Base-by-base conservation (phyloP, 2,797 vertebrate genomes). In the Schizothorax lantsangensis region DNA sequence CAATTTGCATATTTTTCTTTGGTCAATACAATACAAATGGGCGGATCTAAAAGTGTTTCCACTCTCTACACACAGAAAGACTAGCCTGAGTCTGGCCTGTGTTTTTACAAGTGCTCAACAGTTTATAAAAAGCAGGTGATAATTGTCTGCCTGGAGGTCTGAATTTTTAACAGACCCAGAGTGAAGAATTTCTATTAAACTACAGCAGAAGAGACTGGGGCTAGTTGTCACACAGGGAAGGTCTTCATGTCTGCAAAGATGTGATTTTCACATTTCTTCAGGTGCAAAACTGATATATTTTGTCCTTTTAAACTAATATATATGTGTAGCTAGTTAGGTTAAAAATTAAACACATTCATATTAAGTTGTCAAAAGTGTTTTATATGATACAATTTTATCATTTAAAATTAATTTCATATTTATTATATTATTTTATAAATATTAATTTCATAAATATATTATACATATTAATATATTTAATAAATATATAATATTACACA, bases 111-210 rank as follows among this genome's bases (percentile, higher is more conserved):
- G 52, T 23, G 17, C 10, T 78, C 9, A 15, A 57, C 74, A 33
- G 47, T 26, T 43, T n/a, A 81, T 81, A 81, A 75, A 72, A 59
- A 86, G 81, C 59, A 84, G 54, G 19, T 52, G 87, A 69, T 78
- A 54, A 64, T 17, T 64, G 30, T 1, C 10, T 68, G 72, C 59
- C 52, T 88, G 68, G 68, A 45, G 54, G 62, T 33, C 78, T 79
- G 73, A 21, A 77, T 74, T 88, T 90, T 89, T 87, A 88, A 47
- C 59, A 89, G 89, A 81, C 88, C 83, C 66, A 10, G 23, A 64
- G 10, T 6, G 1, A 64, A 45, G 12, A 83, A 26, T 81, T 57
- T 19, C 49, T 21, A 2, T 74, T 57, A 59, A 23, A 5, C 68
- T 6, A 49, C 12, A 74, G 52, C 2, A 33, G 36, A 23, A 14